These are phyloP conservation scores for Siniperca chuatsi DNA, from an alignment of 2,113 vertebrate species.

Conservation along the genomic window DNA sequence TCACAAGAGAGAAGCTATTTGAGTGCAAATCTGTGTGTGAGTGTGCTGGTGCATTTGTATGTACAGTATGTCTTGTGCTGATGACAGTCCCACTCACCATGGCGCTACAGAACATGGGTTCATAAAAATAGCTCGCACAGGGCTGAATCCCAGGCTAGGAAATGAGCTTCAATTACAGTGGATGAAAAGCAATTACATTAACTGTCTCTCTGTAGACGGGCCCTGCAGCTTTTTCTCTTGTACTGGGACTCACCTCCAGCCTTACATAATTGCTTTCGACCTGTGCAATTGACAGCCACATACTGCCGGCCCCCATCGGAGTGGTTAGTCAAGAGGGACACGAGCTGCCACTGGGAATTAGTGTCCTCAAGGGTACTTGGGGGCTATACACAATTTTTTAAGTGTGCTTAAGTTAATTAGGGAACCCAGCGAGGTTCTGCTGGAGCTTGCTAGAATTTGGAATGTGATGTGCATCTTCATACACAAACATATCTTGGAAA, in stretches of 20 bases:
- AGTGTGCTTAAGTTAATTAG: constrained; percentile 58
- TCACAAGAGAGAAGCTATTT: constrained; percentile 42
- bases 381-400: constrained; percentile 26
- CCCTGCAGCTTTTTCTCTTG: constrained; percentile 57
- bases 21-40: constrained; percentile 25
- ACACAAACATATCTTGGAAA: not conserved
- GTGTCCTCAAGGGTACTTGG: constrained; percentile 40
- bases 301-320: constrained; percentile 48
- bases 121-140: constrained; percentile 74
- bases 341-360: constrained; percentile 58
- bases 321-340: constrained; percentile 56
- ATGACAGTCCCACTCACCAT: constrained; percentile 41
- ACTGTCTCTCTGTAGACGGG: constrained; percentile 68
- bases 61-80: constrained; percentile 21
- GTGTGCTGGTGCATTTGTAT: not conserved
- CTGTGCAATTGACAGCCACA: constrained; percentile 60
- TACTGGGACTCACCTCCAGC: constrained; percentile 69
- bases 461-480: constrained; percentile 30
- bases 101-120: constrained; percentile 60
- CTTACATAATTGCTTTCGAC: constrained; percentile 77
- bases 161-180: constrained; percentile 80
- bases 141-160: constrained; percentile 65
- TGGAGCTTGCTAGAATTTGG: constrained; percentile 17
- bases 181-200: constrained; percentile 82
- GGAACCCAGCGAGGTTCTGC: constrained; percentile 25